Percentiles rank a stretch among this genome's conserved stretches.
Conservation (phyloP, 2,113 vertebrate genomes). For the Hippocampus guttulatus region DNA sequence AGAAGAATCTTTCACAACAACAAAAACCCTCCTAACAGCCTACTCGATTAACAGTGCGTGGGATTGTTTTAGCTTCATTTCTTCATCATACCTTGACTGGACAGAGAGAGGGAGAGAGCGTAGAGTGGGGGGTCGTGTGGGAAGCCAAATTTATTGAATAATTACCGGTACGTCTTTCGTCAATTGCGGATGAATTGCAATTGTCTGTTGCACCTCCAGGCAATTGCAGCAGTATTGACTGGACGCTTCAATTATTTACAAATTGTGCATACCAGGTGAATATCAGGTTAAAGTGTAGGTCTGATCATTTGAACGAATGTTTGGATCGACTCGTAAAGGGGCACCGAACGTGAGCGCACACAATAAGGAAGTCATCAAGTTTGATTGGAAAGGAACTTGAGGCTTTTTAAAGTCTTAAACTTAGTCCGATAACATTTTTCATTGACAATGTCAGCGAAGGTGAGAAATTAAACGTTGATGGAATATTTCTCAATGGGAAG, state of each 20-base stretch:
- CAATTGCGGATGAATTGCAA: background rate
- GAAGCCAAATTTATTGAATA: background rate
- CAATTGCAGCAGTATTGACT: background rate
- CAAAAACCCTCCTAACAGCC: background rate
- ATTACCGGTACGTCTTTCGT: background rate
- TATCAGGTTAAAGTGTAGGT: background rate
- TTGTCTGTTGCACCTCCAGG: background rate
- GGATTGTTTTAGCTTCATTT: background rate
- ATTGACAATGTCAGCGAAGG: background rate
- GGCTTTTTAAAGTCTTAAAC: background rate
- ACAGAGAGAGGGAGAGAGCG: background rate
- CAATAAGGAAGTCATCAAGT: background rate
- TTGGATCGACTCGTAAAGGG: background rate
- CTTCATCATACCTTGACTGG: background rate
- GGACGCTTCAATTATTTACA: background rate
- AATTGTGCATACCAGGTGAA: background rate
- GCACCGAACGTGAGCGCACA: background rate
- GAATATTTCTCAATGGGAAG: constrained; percentile 34
- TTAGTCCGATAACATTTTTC: background rate
- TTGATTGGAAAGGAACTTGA: background rate
- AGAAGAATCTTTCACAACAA: background rate
- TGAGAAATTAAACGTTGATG: constrained; percentile 14
- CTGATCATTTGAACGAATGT: background rate
- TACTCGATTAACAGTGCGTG: background rate
- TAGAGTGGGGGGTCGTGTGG: too few relatives aligned